These are phyloP conservation scores for Pseudocheirus occidentalis DNA, from an alignment of 2,797 vertebrate genomes.

Conservation along the genomic window DNA sequence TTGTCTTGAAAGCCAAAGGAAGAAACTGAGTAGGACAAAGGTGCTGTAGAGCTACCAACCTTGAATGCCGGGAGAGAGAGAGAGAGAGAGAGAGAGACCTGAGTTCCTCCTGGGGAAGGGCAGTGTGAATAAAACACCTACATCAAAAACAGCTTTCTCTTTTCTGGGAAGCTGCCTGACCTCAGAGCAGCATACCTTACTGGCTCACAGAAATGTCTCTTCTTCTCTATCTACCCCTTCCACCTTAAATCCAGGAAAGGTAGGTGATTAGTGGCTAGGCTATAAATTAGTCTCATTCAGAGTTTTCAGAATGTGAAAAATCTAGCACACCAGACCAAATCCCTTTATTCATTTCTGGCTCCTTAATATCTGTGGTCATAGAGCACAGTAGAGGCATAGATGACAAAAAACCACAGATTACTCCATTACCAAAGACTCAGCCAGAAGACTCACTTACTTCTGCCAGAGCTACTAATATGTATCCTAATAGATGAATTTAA, in stretches of 20 bases:
- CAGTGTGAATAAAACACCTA: not conserved
- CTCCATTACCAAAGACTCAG: not conserved
- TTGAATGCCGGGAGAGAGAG: not conserved
- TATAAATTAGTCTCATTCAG: not conserved
- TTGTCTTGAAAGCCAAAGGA: not conserved
- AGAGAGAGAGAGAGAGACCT: not conserved
- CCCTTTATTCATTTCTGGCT: not conserved
- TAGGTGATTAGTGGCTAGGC: not conserved
- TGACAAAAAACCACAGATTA: not conserved
- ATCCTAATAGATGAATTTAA: not conserved
- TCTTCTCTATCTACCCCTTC: not conserved
- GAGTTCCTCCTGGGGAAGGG: not conserved
- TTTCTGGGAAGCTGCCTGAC: not conserved
- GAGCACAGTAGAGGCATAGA: not conserved
- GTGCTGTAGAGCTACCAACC: not conserved
- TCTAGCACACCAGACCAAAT: not conserved
- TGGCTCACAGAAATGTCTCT: not conserved
- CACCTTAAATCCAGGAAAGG: not conserved
- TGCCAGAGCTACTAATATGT: not conserved
- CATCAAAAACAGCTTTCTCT: not conserved
- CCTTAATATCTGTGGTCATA: not conserved
- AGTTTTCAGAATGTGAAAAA: conserved; percentile 2
- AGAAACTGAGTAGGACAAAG: not conserved
- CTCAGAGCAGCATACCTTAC: not conserved
- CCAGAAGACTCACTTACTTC: not conserved